Conservation (phyloP, 2,113 vertebrate genomes). For the Erythrolamprus reginae region DNA sequence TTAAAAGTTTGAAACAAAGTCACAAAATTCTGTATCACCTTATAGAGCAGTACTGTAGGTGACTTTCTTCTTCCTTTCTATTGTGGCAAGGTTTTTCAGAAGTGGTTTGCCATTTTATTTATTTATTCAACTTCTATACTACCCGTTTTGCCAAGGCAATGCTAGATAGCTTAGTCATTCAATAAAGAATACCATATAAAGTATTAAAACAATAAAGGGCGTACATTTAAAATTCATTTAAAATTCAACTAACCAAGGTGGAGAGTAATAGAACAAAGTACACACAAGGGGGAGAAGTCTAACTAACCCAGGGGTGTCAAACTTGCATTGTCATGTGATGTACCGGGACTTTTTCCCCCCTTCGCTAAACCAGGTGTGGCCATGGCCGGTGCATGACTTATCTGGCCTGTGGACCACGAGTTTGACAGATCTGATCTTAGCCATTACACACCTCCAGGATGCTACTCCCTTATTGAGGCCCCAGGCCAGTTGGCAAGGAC, state of each 20-base stretch:
- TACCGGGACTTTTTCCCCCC: too few relatives aligned
- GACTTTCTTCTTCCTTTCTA: not conserved
- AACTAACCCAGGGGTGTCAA: not conserved
- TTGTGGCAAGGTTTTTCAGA: not conserved
- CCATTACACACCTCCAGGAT: not conserved
- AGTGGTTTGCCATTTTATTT: not conserved
- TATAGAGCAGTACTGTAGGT: not conserved
- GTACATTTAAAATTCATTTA: not conserved
- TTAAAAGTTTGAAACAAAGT: not conserved
- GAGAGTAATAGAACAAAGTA: not conserved
- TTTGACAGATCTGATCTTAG: not conserved
- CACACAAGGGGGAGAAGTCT: not conserved
- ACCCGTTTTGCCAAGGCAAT: not conserved
- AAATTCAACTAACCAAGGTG: not conserved
- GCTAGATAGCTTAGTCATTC: not conserved
- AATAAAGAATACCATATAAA: not conserved
- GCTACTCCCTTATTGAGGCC: not conserved
- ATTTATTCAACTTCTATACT: not conserved
- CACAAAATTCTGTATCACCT: not conserved
- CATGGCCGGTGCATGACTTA: too few relatives aligned
- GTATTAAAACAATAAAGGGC: not conserved
- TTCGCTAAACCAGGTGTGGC: too few relatives aligned
- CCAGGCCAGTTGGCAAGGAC: not conserved
- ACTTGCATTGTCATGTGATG: too few relatives aligned
- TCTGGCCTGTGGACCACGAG: too few relatives aligned